Evolutionary conservation across 2,888 invertebrate genomes (phyloP).

Genomic region (Rhingia rostrata): DNA sequence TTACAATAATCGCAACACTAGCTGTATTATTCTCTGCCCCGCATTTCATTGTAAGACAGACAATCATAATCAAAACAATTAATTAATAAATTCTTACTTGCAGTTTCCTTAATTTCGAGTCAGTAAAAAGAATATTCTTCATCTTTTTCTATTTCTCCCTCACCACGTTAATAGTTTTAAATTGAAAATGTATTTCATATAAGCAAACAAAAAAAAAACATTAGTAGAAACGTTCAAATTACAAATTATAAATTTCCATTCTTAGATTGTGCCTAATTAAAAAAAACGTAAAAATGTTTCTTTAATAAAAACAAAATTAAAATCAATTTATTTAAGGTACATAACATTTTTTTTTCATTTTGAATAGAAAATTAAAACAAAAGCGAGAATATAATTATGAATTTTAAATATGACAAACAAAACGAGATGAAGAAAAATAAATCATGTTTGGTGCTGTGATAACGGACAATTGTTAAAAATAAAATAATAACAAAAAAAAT

Average conservation of each 20-base stretch:
- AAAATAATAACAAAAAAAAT: conserved; percentile 53
- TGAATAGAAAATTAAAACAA: conserved; percentile 47
- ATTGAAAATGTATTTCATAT: conserved; percentile 55
- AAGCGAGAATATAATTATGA: conserved; percentile 29
- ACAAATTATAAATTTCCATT: conserved; percentile 68
- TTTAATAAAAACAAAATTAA: conserved; percentile 51
- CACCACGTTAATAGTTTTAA: conserved; percentile 55
- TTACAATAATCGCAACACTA: conserved; percentile 97
- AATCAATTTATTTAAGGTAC: conserved; percentile 56
- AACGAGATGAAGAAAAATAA: conserved; percentile 60
- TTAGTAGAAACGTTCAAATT: conserved; percentile 68
- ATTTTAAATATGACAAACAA: conserved; percentile 63
- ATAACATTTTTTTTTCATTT: conserved; percentile 44
- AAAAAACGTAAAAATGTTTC: conserved; percentile 66
- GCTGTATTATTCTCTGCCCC: conserved; percentile 98
- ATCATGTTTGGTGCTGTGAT: conserved; percentile 78
- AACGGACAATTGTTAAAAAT: conserved; percentile 76
- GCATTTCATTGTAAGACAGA: conserved; percentile 91
- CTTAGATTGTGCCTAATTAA: conserved; percentile 73
- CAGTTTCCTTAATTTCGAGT: background rate
- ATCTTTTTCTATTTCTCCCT: background rate
- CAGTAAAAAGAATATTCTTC: conserved; percentile 12
- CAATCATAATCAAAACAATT: background rate
- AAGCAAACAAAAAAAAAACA: conserved; percentile 33
- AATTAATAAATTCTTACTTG: background rate